Base-by-base conservation (phyloP, 1,140 invertebrate species). In the Nephila pilipes region DNA sequence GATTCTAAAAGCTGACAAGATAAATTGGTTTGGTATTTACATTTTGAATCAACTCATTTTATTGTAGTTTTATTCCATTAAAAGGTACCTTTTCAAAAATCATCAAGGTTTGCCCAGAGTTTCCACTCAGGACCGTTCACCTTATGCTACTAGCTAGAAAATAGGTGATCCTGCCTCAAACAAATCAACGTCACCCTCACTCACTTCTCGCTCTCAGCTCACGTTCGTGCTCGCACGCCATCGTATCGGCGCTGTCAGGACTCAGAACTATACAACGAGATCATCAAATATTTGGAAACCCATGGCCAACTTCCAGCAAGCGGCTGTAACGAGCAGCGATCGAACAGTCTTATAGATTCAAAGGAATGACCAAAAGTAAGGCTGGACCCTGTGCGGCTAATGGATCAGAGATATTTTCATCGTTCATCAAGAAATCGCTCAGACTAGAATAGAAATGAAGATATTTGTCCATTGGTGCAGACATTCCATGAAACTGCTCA, bases 191-290 rank as follows among this genome's bases (percentile, higher is more conserved):
- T 95, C 98, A 99, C 95, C n/a, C 96, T 99, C 93, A 99, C 99
- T 36, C 99, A 99, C 96, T 99, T 99, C 96, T 99, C 98, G 93
- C 97, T 99, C 94, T 99, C 95, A 99, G n/a, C 99, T 57, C 99
- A 99, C 96, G 99, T 99, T 99, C 96, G 99, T n/a, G 99, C 12
- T 98, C 98, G 90, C 99, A 99, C 4, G 99, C 99, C 57, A 99
- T 99, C 29, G 98, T 99, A 14, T 99, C 99, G n/a, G 98, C 99
- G 0, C 96, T 99, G 12, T 99, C 98, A 63, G 98, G 98, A 93
- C 99, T 95, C 98, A 98, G 97, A 99, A 99, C 96, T 99, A 99
- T 96, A 96, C 94, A 98, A 97, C 95, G 99, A 99, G 96, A 99
- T 98, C 93, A 96, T 99, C 94, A 99, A 99, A 96, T 98, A 98